These are phyloP conservation scores for Nomada ferruginata DNA, from an alignment of 2,888 invertebrate species.

Conservation along the genomic window DNA sequence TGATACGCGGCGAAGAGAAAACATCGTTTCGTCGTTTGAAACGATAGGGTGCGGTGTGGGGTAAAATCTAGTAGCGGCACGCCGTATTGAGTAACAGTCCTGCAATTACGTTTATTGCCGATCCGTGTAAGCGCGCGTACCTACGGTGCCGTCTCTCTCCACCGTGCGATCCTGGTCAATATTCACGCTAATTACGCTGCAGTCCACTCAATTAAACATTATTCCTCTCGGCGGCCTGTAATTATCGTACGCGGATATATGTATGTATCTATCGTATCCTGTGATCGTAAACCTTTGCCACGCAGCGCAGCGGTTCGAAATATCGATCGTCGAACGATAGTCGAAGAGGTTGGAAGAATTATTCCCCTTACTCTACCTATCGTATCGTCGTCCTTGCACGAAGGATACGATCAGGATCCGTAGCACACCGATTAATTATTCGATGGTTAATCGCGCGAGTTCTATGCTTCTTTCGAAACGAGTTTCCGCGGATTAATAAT, in stretches of 20 bases:
- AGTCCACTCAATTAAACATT: constrained; percentile 71
- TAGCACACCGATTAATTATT: constrained; percentile 50
- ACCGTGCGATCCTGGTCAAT: constrained; percentile 67
- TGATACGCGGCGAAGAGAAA: constrained; percentile 38
- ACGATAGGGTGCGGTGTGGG: constrained; percentile 56
- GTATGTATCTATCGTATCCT: constrained; percentile 14
- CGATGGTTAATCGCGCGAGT: constrained; percentile 21
- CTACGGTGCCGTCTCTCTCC: constrained; percentile 29
- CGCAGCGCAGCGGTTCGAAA: constrained; percentile 12
- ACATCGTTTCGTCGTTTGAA: constrained; percentile 25
- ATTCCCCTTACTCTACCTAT: neutral
- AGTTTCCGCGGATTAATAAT: constrained; percentile 40
- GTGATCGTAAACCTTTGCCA: constrained; percentile 22
- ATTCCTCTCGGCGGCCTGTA: constrained; percentile 49
- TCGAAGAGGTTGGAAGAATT: constrained; percentile 6
- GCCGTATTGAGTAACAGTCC: constrained; percentile 70
- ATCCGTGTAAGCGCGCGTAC: constrained; percentile 59
- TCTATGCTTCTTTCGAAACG: constrained; percentile 46
- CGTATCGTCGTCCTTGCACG: constrained; percentile 51
- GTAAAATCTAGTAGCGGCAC: constrained; percentile 62
- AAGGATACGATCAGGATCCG: constrained; percentile 45
- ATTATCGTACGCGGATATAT: constrained; percentile 41
- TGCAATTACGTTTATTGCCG: constrained; percentile 76
- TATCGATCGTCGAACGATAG: constrained; percentile 31
- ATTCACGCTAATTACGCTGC: constrained; percentile 70